These are phyloP conservation scores for Oreochromis spilurus DNA, from an alignment of 2,113 vertebrate species.

Conservation along the genomic window DNA sequence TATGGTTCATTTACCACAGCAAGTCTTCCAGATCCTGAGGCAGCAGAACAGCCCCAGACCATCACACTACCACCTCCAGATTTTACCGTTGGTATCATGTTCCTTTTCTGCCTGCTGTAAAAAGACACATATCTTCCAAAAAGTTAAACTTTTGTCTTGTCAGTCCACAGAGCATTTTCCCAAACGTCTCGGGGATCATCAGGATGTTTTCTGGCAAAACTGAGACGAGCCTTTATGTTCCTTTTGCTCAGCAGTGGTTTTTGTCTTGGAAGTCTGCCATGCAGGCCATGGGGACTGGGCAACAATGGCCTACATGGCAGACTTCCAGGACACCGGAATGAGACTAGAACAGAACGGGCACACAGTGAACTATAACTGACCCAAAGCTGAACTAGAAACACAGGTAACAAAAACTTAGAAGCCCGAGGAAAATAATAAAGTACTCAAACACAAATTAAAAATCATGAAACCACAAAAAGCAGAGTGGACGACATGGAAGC, in stretches of 20 bases:
- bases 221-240: not conserved
- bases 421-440: too few relatives aligned
- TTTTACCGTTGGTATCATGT: not conserved
- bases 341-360: not conserved
- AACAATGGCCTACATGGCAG: not conserved
- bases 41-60: not conserved
- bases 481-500: too few relatives aligned
- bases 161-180: not conserved
- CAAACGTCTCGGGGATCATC: fast-evolving
- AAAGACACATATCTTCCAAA: not conserved
- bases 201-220: not conserved
- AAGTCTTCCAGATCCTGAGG: not conserved
- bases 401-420: not conserved
- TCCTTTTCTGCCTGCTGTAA: not conserved
- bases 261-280: not conserved
- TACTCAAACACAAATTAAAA: too few relatives aligned
- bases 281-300: not conserved
- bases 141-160: not conserved
- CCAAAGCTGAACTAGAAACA: not conserved
- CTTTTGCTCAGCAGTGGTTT: not conserved
- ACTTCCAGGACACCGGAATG: not conserved
- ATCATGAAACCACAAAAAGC: too few relatives aligned
- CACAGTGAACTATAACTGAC: not conserved
- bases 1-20: not conserved
- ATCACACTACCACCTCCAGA: not conserved